phyloP scores from a whole-genome alignment of 2,113 vertebrate species.

The Notarius lentiginosus region DNA sequence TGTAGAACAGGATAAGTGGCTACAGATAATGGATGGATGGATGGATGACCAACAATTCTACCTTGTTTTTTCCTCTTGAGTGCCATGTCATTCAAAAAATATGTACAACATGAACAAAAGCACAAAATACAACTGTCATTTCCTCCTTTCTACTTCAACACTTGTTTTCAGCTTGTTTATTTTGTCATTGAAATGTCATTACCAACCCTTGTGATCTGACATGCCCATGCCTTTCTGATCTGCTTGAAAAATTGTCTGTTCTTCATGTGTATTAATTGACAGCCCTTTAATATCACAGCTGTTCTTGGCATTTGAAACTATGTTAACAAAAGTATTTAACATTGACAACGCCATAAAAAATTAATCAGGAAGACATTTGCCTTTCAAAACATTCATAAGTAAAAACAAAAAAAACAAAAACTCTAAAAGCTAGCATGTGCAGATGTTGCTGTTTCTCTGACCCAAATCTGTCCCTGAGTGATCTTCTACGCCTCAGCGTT shows the following conservation, averaged over 20 bases:
- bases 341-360: background rate
- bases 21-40: too few species aligned
- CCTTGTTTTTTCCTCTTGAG: too few species aligned
- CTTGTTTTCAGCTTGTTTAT: background rate
- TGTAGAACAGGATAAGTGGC: too few species aligned
- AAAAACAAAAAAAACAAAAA: background rate
- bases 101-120: too few species aligned
- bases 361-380: background rate
- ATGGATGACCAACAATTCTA: too few species aligned
- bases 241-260: background rate
- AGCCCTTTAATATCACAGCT: background rate
- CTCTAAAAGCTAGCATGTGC: background rate
- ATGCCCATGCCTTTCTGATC: background rate
- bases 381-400: background rate
- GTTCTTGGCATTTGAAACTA: background rate
- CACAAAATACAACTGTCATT: background rate
- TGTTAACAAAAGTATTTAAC: background rate
- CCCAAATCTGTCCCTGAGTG: conserved; percentile 40
- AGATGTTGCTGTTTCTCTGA: conserved; percentile 23
- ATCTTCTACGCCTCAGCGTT: conserved; percentile 32
- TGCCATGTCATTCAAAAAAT: too few species aligned
- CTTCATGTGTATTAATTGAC: background rate
- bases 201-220: background rate
- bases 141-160: background rate
- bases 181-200: background rate